Conservation (phyloP, 2,888 invertebrate genomes). For the Limenitis camilla region DNA sequence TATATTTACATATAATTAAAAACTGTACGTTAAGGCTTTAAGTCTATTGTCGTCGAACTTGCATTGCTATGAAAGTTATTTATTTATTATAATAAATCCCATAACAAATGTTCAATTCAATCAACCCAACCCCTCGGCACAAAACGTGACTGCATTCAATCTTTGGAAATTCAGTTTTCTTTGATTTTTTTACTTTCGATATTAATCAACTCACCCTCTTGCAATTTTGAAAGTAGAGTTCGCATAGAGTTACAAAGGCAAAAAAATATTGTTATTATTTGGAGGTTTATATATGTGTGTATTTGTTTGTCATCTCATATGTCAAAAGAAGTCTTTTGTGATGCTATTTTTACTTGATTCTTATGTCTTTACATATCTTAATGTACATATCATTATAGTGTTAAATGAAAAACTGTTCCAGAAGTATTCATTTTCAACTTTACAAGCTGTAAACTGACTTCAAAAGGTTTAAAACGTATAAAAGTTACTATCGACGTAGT, state of each 20-base stretch:
- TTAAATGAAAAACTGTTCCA: no score
- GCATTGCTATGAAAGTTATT: neutral
- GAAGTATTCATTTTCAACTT: no score
- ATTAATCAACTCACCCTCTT: conserved; percentile 61
- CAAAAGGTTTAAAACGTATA: no score
- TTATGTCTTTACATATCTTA: no score
- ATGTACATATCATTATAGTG: no score
- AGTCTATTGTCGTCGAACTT: neutral
- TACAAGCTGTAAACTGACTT: no score
- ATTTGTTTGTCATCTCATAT: no score
- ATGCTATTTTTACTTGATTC: no score
- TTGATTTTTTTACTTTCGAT: conserved; percentile 58
- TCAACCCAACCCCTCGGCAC: conserved; percentile 18
- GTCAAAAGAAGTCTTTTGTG: no score
- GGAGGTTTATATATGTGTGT: no score
- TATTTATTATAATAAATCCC: neutral
- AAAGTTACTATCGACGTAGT: no score
- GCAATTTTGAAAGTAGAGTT: conserved; percentile 51
- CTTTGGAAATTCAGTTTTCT: conserved; percentile 34
- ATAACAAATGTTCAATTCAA: conserved; percentile 15
- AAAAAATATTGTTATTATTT: conserved; percentile 51
- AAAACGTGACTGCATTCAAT: conserved; percentile 34
- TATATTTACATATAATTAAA: no score
- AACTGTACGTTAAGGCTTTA: neutral
- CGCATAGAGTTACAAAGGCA: conserved; percentile 49